phyloP scores from a whole-genome alignment of 2,888 invertebrate genomes.

The Unio delphinus region DNA sequence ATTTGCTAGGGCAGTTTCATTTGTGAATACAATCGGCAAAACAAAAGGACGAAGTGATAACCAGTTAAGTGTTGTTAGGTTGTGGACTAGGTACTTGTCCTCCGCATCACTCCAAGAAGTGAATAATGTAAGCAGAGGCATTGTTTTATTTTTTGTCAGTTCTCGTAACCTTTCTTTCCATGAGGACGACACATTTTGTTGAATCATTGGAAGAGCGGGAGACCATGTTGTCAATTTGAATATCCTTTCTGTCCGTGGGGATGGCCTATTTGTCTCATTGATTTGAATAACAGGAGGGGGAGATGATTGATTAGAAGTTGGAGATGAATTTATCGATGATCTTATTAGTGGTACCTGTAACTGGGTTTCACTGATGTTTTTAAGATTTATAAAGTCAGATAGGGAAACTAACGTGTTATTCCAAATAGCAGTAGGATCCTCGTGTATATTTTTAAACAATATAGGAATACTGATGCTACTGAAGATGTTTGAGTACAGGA shows the following conservation, averaged over 20 bases:
- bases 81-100: slow-evolving; percentile 46
- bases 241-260: slow-evolving; percentile 2
- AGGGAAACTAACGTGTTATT: slow-evolving; percentile 28
- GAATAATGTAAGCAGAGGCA: slow-evolving; percentile 49
- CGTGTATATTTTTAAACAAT: slow-evolving; percentile 25
- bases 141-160: slow-evolving; percentile 8
- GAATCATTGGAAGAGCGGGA: neutral
- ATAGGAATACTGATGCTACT: slow-evolving; percentile 22
- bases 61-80: slow-evolving; percentile 53
- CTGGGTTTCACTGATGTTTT: slow-evolving; percentile 4
- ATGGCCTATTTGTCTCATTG: no score
- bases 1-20: slow-evolving; percentile 30
- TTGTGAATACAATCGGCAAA: slow-evolving; percentile 47
- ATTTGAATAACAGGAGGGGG: no score
- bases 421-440: slow-evolving; percentile 29
- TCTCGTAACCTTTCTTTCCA: slow-evolving; percentile 6
- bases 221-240: slow-evolving; percentile 7
- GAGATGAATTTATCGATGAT: no score
- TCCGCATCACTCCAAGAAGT: slow-evolving; percentile 48
- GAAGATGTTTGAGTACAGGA: slow-evolving; percentile 34
- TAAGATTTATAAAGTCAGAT: slow-evolving; percentile 31
- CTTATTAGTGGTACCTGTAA: slow-evolving; percentile 12
- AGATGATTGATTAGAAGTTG: no score
- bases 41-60: slow-evolving; percentile 44
- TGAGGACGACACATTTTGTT: no score